These are phyloP conservation scores for Ostrea denselamellosa DNA, from an alignment of 1,140 invertebrate genomes.

Conservation along the genomic window DNA sequence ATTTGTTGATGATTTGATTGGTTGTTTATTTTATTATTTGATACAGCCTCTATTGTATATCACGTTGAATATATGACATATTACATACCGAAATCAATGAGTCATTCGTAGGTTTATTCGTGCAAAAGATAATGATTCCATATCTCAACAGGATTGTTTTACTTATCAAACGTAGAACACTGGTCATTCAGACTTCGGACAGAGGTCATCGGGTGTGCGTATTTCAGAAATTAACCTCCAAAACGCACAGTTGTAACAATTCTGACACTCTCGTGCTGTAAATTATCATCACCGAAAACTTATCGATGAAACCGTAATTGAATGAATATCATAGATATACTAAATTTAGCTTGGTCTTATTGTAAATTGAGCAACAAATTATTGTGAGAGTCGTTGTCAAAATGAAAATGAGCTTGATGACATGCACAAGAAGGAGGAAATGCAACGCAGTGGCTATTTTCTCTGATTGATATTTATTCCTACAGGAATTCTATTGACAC, in stretches of 20 bases:
- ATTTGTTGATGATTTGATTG: too few relatives aligned
- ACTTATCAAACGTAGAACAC: background rate
- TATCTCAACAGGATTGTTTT: too few relatives aligned
- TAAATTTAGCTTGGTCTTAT: background rate
- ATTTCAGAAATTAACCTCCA: background rate
- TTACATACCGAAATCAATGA: too few relatives aligned
- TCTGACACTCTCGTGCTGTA: background rate
- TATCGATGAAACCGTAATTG: background rate
- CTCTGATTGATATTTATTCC: background rate
- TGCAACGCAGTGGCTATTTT: background rate
- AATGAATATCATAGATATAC: background rate
- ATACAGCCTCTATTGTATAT: too few relatives aligned
- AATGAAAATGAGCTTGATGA: background rate
- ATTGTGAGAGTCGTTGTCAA: background rate
- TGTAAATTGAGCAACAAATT: background rate
- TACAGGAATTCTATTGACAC: background rate
- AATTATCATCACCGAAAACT: background rate
- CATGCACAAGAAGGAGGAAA: background rate
- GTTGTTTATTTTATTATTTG: too few relatives aligned
- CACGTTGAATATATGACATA: too few relatives aligned
- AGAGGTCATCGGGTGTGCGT: background rate
- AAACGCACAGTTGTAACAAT: background rate
- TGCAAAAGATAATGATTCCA: too few relatives aligned
- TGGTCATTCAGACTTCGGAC: background rate
- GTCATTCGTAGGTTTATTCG: too few relatives aligned